Percentiles rank a stretch among this genome's conserved stretches.
Conservation (phyloP, 1,140 invertebrate species). For the Adoxophyes honmai region DNA sequence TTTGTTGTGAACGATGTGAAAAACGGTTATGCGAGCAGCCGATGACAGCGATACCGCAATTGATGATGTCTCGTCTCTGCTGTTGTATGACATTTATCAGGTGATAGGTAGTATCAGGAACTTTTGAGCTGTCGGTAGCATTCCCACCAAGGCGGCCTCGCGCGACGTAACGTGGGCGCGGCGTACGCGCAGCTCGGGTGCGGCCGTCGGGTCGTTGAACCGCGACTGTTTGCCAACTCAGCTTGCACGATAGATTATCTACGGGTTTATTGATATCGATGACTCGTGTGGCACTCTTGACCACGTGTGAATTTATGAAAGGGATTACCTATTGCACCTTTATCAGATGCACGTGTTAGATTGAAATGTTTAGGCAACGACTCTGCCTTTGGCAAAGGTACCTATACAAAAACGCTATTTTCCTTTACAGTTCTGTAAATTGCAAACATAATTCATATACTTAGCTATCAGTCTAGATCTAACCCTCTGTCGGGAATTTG, state of each 20-base stretch:
- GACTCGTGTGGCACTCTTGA: conserved; percentile 28
- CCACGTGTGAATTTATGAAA: conserved; percentile 1
- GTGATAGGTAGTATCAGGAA: conserved; percentile 2
- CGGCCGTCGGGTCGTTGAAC: conserved; percentile 66
- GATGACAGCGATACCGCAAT: no score
- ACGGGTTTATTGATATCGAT: conserved; percentile 52
- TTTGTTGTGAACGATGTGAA: no score
- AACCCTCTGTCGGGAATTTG: no score
- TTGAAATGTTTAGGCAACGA: no score
- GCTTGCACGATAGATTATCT: conserved; percentile 50
- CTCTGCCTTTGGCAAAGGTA: no score
- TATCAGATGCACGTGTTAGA: no score
- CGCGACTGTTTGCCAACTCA: conserved; percentile 75
- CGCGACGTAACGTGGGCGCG: conserved; percentile 55
- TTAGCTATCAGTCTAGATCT: no score
- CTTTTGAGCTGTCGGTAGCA: neutral
- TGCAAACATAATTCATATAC: no score
- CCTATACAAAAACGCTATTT: no score
- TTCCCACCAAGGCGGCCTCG: conserved; percentile 14
- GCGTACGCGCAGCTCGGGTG: conserved; percentile 56
- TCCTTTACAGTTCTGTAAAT: no score
- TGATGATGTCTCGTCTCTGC: no score
- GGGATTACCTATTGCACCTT: neutral
- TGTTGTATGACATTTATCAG: neutral
- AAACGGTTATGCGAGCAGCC: no score